Evolutionary conservation across 2,888 invertebrate genomes (phyloP), one percentile per base, ranked within the genome.

Genomic region (Diarsia brunnea): DNA sequence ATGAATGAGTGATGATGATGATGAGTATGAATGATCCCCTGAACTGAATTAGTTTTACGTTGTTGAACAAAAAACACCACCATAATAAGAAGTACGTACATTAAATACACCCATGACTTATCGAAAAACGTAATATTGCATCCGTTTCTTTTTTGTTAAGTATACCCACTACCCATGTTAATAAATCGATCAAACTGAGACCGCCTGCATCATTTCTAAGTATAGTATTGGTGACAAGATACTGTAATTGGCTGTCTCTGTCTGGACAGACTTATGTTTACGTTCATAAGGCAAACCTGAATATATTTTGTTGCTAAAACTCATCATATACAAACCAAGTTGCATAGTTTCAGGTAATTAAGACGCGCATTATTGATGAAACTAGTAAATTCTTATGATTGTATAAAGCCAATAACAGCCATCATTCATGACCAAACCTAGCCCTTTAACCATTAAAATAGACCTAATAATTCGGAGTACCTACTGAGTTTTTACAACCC

Each of bases 211-310:
- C 7, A 21, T 51, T 51, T n/a, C 60, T 70, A 51, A 76, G 70
- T 45, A 78, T 60, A 78, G 31, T 31, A 21, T 75, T 27, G 38
- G 11, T 78, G 49, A 78, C 49, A 49, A n/a, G 78, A 43, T 27
- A 58, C 2, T 47, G 0, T 27, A 24, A 53, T 53, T 66, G 12
- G 4, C 38, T 16, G 27, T 16, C 16, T 3, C 2, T 58, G 58
- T 27, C 27, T 27, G 53, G 14, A 55, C 24, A 55, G 14, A 55
- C 14, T n/a, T 2, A 24, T 10, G 16, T 51, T 64, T 38, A 31
- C 49, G 49, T n/a, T 24, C 45, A n/a, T 19, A 49, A 49, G 19
- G 21, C 31, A 60, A 61, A 27, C 38, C 14, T 14, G 38, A 0
- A 12, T n/a, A 7, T n/a, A 3, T 38, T 38, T 27, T 27, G 8